Conservation (phyloP, 2,888 invertebrate genomes). For the Zaprionus obscuricornis region DNA sequence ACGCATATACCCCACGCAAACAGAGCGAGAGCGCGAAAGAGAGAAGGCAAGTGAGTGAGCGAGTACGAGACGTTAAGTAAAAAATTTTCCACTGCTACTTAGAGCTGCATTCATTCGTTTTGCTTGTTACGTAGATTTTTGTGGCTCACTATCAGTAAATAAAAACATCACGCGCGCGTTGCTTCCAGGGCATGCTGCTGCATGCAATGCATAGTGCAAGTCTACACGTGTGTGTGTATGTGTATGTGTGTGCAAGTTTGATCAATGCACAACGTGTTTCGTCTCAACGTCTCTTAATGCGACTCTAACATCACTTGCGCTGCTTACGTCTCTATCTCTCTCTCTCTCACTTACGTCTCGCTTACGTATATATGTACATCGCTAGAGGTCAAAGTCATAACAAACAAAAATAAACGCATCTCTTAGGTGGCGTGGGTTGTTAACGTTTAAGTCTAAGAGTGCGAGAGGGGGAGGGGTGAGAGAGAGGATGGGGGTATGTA, state of each 20-base stretch:
- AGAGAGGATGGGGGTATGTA: no score
- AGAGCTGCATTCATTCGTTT: constrained; percentile 40
- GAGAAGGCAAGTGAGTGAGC: no score
- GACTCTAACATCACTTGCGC: no score
- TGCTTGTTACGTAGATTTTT: not conserved
- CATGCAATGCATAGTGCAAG: not conserved
- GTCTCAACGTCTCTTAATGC: no score
- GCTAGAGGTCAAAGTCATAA: constrained; percentile 53
- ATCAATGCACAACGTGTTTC: constrained; percentile 52
- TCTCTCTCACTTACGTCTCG: constrained; percentile 8
- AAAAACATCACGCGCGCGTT: constrained; percentile 40
- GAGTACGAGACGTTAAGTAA: no score
- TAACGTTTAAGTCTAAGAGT: no score
- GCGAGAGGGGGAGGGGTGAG: no score
- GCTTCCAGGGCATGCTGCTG: not conserved
- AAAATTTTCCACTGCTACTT: constrained; percentile 70
- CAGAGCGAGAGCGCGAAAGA: no score
- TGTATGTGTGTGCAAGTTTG: constrained; percentile 47
- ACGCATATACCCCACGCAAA: not conserved
- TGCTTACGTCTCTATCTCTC: no score
- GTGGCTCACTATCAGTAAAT: constrained; percentile 20
- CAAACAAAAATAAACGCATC: constrained; percentile 5
- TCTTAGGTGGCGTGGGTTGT: no score
- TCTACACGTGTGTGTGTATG: constrained; percentile 11
- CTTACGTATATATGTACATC: no score